Evolutionary conservation across 1,140 invertebrate genomes (phyloP), one percentile per base, ranked within the genome.

Genomic region (Neuroterus valhalla): DNA sequence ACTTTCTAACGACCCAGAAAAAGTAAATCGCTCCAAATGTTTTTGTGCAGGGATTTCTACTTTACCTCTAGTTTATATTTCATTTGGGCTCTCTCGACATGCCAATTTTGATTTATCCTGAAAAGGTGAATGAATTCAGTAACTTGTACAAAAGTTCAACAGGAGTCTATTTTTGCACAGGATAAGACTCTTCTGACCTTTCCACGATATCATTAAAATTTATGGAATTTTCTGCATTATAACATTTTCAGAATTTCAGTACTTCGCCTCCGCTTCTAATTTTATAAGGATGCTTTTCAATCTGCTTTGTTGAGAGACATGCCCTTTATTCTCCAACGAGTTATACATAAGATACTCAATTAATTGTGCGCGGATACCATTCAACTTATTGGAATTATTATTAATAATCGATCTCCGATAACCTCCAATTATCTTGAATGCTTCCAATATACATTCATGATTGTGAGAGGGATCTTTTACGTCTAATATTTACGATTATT

Each of bases 171-270:
- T 55, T 55, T 55, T 21, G 50, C 23, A 23, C 21, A 55, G 19
- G 50, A 55, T 55, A 55, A 55, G 19, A 55, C 50, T 11, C 50
- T 55, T 55, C 17, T 55, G 50, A 55, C 50, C 23, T 21, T 55
- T 55, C 21, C 8, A 23, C 19, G 23, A 55, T 23, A 23, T 55
- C 17, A n/a, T n/a, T n/a, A n/a, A n/a, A n/a, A n/a, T n/a, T n/a
- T n/a, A n/a, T 38, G 3, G 14, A 62, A 31, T 62, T n/a, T 62
- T 62, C 26, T 62, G 52, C 52, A 62, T 62, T 62, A n/a, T 12
- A 62, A 62, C 52, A 62, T 11, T n/a, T 12, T 1, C 31, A 62
- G 31, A 12, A 62, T 62, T 62, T 31, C 52, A 31, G 23, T n/a
- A 62, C 26, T 31, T 15, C 11, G 52, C 23, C 31, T 62, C 15